Evolutionary conservation across 2,113 vertebrate genomes (phyloP), one percentile per base, ranked within the genome.

Genomic region (Progne subis): DNA sequence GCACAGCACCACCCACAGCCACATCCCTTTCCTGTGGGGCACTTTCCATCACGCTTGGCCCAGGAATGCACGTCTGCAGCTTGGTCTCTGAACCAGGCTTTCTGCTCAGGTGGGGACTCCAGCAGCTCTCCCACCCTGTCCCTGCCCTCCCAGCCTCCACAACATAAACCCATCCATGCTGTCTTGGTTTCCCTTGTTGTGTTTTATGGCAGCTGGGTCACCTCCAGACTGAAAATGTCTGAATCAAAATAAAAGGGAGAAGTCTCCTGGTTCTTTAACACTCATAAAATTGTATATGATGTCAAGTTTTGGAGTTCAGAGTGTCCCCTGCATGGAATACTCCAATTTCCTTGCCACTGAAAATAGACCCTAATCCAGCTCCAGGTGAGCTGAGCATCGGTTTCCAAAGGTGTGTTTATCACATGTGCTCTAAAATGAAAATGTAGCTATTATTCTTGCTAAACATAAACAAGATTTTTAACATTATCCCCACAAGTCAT

Each of bases 401-500:
- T 96, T 97, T 97, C 96, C 95, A 96, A 96, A 95, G 82, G 71
- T 37, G 32, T 84, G 53, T 86, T 96, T 97, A 93, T 94, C 94
- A 87, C 72, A 44, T 92, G 63, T 94, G 65, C 56, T 95, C 70
- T 92, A 86, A 94, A 89, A 92, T 77, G n/a, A 95, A 92, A 96
- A 96, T 34, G 20, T 64, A 69, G 55, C 87, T 90, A 59, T 92
- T 96, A 75, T 46, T 71, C 86, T 96, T 28, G 44, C 21, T 92
- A 86, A 53, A 84, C 56, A 37, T 49, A 86, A 88, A 74, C 17
- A 20, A 32, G 32, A 92, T 89, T 88, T 83, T 74, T 92, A 52
- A 78, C 24, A 65, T 85, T 92, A 89, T 86, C 65, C 79, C 91
- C 57, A 69, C 0, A 5, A 93, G 70, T 60, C 37, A 76, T 91